Conservation (phyloP, 2,888 invertebrate genomes). For the Brachyopa scutellaris region DNA sequence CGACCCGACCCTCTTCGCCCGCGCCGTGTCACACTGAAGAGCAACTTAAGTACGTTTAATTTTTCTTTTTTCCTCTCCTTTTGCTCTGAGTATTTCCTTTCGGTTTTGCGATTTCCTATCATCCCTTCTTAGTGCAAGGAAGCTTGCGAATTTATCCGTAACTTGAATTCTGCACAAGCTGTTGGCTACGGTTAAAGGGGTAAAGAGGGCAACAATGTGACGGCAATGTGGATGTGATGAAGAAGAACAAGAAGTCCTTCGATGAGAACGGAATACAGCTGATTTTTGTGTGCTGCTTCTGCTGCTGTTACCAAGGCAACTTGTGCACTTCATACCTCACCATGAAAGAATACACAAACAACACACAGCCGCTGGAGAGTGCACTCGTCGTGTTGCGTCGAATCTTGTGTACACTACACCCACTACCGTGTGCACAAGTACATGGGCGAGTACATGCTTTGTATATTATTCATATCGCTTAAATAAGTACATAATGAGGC, state of each 20-base stretch:
- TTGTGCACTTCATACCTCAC: constrained; percentile 45
- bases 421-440: background rate
- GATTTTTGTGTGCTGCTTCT: constrained; percentile 55
- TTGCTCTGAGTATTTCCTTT: constrained; percentile 46
- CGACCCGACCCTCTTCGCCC: no score
- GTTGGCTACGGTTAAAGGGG: background rate
- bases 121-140: constrained; percentile 54
- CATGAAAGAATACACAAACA: background rate
- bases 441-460: constrained; percentile 8
- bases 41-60: constrained; percentile 64
- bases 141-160: constrained; percentile 50
- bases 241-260: constrained; percentile 63
- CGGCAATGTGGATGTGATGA: constrained; percentile 43
- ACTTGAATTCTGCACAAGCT: constrained; percentile 11
- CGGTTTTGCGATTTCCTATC: constrained; percentile 30
- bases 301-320: constrained; percentile 68
- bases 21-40: constrained; percentile 30
- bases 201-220: constrained; percentile 17
- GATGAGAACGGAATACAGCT: constrained; percentile 62
- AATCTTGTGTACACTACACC: constrained; percentile 39
- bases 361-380: constrained; percentile 8
- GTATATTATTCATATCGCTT: constrained; percentile 41
- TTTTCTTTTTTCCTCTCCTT: constrained; percentile 22
- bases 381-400: constrained; percentile 50
- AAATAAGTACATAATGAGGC: constrained; percentile 52